These are phyloP conservation scores for Apamea crenata DNA, from an alignment of 2,888 invertebrate genomes.

Conservation along the genomic window DNA sequence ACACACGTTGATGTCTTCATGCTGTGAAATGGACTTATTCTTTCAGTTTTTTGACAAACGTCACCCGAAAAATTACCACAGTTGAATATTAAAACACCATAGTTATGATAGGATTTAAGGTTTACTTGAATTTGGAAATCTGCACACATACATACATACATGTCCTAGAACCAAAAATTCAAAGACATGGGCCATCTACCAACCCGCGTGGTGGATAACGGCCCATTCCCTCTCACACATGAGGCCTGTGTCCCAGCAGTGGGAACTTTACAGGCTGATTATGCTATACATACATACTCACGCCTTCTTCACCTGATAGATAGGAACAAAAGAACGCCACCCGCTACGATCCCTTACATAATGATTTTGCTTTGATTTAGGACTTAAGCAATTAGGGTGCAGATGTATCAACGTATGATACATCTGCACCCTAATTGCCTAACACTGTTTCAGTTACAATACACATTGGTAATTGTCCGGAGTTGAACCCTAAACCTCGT, in stretches of 20 bases:
- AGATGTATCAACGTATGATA: no score
- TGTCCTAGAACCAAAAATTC: neutral
- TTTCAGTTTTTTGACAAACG: neutral
- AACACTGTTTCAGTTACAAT: neutral
- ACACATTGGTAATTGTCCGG: neutral
- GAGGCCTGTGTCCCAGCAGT: neutral
- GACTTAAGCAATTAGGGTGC: no score
- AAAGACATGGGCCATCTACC: neutral
- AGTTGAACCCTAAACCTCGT: neutral
- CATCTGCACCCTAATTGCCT: neutral
- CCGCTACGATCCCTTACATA: neutral
- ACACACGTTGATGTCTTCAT: conserved; percentile 5
- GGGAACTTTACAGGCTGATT: neutral
- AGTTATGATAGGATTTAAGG: neutral
- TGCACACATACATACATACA: neutral
- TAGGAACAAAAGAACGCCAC: neutral
- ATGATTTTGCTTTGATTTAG: neutral
- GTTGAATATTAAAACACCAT: neutral
- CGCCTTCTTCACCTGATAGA: neutral
- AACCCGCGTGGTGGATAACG: neutral
- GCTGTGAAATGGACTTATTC: neutral
- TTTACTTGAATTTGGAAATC: neutral
- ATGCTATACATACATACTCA: neutral
- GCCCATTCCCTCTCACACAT: neutral
- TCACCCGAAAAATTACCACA: neutral